Evolutionary conservation across 2,888 invertebrate species (phyloP).

Genomic region (Leptopilina syphax): DNA sequence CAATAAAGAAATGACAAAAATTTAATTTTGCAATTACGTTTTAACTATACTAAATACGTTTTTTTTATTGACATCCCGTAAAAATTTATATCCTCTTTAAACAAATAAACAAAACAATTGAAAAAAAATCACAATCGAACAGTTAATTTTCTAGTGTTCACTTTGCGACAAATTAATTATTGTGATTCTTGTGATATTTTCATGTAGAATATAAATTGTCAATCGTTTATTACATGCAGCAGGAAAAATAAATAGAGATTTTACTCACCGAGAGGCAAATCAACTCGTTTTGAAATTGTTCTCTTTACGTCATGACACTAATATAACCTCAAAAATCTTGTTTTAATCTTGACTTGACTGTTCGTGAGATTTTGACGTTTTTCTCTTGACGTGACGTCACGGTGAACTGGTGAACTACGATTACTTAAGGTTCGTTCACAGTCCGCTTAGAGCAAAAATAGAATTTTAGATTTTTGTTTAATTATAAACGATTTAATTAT

Average conservation of each 20-base stretch:
- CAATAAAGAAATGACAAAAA: slow-evolving; percentile 10
- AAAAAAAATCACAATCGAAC: too few relatives aligned
- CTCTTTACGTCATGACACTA: slow-evolving; percentile 7
- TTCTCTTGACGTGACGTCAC: too few relatives aligned
- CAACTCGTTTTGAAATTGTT: neutral
- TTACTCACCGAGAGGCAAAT: neutral
- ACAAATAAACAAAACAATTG: too few relatives aligned
- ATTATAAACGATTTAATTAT: too few relatives aligned
- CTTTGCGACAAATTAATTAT: neutral
- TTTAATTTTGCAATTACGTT: neutral
- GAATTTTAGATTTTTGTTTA: too few relatives aligned
- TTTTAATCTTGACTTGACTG: neutral
- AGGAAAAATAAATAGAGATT: neutral
- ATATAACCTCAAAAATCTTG: neutral
- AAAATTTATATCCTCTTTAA: too few relatives aligned
- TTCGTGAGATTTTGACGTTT: too few relatives aligned
- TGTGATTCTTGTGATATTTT: neutral
- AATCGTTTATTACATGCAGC: neutral
- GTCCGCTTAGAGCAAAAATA: too few relatives aligned
- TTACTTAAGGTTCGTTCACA: too few relatives aligned
- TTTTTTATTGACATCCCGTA: neutral
- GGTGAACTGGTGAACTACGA: too few relatives aligned
- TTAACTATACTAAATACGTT: neutral
- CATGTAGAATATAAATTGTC: neutral
- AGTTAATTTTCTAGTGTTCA: neutral